Percentiles rank a stretch among this genome's conserved stretches.
phyloP scores from a whole-genome alignment of 2,888 invertebrate species.

The Meteorus cinctellus region DNA sequence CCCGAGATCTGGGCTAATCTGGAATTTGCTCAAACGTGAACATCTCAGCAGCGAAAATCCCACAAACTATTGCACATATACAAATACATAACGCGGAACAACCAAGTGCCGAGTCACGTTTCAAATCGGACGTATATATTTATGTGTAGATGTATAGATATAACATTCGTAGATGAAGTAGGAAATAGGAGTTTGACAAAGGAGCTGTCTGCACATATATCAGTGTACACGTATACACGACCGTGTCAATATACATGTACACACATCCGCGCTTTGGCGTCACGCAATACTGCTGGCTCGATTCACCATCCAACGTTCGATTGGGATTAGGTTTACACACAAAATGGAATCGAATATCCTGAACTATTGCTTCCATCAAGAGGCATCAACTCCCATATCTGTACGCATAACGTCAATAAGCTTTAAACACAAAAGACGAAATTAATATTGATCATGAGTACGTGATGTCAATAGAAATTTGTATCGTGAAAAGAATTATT shows the following conservation, averaged over 20 bases:
- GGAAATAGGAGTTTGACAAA: conserved; percentile 19
- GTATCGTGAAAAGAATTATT: no score
- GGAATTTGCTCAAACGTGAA: conserved; percentile 66
- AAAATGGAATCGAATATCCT: conserved; percentile 33
- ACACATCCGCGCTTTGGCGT: not conserved
- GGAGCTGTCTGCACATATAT: not conserved
- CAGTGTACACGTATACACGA: not conserved
- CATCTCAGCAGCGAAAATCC: conserved; percentile 52
- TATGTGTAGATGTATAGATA: not conserved
- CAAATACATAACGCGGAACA: conserved; percentile 10
- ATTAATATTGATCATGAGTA: no score
- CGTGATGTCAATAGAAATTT: no score
- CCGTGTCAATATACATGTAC: conserved; percentile 9
- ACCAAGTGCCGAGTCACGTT: conserved; percentile 17
- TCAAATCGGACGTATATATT: conserved; percentile 23
- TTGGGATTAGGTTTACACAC: conserved; percentile 35
- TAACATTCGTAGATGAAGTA: conserved; percentile 18
- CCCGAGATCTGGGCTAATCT: conserved; percentile 61
- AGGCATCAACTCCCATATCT: not conserved
- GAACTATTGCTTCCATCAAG: conserved; percentile 29
- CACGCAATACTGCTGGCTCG: conserved; percentile 17
- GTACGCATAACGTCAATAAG: not conserved
- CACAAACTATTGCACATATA: conserved; percentile 18
- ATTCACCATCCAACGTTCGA: conserved; percentile 29
- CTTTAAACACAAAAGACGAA: not conserved